Base-by-base conservation (phyloP, 2,113 vertebrate genomes). In the Hippocampus guttulatus region DNA sequence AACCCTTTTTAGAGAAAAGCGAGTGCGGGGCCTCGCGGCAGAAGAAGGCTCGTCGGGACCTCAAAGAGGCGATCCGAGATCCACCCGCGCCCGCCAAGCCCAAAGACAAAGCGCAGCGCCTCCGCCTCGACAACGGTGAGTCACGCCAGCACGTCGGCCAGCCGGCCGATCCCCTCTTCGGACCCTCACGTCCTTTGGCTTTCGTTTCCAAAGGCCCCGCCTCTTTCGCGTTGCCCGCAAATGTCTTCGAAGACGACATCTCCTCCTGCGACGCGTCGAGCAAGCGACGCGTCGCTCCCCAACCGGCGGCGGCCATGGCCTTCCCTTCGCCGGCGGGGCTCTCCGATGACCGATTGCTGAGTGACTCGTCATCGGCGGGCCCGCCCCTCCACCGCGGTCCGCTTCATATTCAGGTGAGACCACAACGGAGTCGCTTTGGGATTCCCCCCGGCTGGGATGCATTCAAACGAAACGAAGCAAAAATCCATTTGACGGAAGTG, bases 241-340 rank as follows among this genome's bases (percentile, higher is more conserved):
- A 93, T 85, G 88, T 91, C 87, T 93, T 94, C 82, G 91, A 94
- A 90, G 93, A 93, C 75, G 93, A 94, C 85, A 85, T 93, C 86
- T 90, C 88, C 47, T 88, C 89, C 70, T 91, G 88, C 57, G 86
- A 89, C 57, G 88, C 93, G 70, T 89, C 88, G 71, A 84, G 82
- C 1, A 91, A 92, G 75, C 91, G 90, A 71, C 88, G 83, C 3
- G 82, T 84, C 15, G 52, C 80, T 60, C 89, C 86, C 83, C 91
- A 88, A 47, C 88, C 91, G 25, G 79, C 30, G 30, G 30, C 86
- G 1, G 73, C 77, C n/a, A 81, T 87, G 1, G 74, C 76, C 64
- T 88, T 91, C 73, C 65, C 88, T 51, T 82, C 87, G 8, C 82
- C 92, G 63, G 87, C 90, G 3, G 87, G 87, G 58, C 84, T 90